phyloP scores from a whole-genome alignment of 2,113 vertebrate genomes.

The Eolophus roseicapilla region DNA sequence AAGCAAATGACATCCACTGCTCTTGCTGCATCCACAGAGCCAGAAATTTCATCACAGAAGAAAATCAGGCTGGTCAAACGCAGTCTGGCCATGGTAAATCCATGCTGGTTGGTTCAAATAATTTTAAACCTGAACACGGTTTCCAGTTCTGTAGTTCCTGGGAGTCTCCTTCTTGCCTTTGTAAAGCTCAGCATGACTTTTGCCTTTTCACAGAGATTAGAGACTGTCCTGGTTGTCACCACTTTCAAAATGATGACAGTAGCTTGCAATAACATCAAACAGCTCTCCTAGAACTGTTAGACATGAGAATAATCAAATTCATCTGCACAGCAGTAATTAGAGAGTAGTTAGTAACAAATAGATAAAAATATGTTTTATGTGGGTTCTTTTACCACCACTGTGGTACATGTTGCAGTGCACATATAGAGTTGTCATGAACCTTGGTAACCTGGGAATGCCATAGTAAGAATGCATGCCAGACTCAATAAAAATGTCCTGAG shows the following conservation, averaged over 20 bases:
- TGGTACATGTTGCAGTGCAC: background rate
- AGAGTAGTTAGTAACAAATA: background rate
- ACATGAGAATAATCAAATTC: background rate
- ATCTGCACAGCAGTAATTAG: background rate
- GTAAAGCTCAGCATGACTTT: background rate
- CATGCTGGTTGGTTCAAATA: background rate
- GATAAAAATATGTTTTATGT: background rate
- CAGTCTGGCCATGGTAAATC: background rate
- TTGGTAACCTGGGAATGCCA: background rate
- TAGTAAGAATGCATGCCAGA: background rate
- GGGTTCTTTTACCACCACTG: background rate
- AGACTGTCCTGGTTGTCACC: background rate
- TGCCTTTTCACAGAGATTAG: background rate
- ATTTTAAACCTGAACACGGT: background rate
- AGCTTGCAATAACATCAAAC: background rate
- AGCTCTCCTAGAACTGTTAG: background rate
- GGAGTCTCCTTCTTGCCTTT: background rate
- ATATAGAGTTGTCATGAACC: background rate
- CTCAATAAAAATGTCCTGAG: background rate
- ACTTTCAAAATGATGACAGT: background rate
- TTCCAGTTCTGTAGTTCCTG: background rate
- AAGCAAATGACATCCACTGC: background rate
- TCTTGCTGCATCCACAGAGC: background rate
- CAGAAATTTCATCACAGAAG: background rate
- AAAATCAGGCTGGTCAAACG: background rate